Conservation (phyloP, 2,797 vertebrate species). For the Poeciliopsis turneri region DNA sequence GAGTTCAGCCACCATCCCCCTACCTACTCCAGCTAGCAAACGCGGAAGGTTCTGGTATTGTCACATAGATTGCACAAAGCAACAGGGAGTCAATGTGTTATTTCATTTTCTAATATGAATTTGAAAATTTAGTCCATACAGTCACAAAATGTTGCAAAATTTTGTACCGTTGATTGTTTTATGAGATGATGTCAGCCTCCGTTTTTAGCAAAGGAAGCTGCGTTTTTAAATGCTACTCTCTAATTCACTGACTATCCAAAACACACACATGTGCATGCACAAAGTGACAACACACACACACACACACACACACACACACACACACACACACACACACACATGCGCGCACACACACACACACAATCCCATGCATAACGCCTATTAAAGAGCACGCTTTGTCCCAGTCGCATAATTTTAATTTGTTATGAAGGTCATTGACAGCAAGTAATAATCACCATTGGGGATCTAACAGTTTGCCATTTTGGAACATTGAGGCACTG, state of each 20-base stretch:
- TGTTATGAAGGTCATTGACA: constrained; percentile 87
- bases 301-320: constrained; percentile 19
- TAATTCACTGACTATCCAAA: constrained; percentile 64
- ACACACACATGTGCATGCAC: constrained; percentile 41
- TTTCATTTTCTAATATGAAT: no score
- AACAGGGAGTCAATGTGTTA: not conserved
- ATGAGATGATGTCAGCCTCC: constrained; percentile 57
- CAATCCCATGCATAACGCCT: constrained; percentile 77
- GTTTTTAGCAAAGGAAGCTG: constrained; percentile 53
- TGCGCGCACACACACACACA: constrained; percentile 45
- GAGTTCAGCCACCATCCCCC: not conserved
- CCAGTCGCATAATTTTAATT: constrained; percentile 88
- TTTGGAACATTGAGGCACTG: constrained; percentile 82
- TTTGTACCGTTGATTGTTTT: not conserved
- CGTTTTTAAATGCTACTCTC: constrained; percentile 69
- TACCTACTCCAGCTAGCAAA: not conserved
- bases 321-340: constrained; percentile 28
- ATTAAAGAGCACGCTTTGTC: constrained; percentile 82
- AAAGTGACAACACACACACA: constrained; percentile 44
- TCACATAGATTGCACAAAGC: not conserved
- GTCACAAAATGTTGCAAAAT: not conserved
- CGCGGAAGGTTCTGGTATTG: not conserved
- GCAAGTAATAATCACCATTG: constrained; percentile 84
- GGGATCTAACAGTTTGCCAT: constrained; percentile 86
- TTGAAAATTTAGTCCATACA: not conserved